Base-by-base conservation (phyloP, 2,113 vertebrate genomes). In the Engystomops pustulosus region DNA sequence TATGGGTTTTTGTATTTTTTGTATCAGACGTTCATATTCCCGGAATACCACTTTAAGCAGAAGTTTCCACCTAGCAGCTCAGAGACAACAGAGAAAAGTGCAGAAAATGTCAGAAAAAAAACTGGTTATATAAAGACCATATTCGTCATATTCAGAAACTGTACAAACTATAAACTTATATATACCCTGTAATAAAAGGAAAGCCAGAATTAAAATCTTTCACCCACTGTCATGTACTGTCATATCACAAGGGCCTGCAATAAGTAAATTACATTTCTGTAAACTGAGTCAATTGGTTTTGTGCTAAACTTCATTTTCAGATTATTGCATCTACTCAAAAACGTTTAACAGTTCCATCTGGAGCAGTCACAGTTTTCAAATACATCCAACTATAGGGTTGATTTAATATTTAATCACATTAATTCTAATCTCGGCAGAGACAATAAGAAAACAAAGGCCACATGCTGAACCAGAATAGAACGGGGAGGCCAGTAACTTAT, bases 401-500 rank as follows among this genome's bases (percentile, higher is more conserved):
- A 88, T 87, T 87, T 81, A 81, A 12, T 81, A 77, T 89, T 89
- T 87, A 88, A 88, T 88, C 79, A 85, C 18, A 83, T 79, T 87
- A 89, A 89, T 88, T 88, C 80, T 85, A 89, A 20, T 51, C 49
- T 89, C 58, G 69, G 36, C 75, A 85, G 86, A 62, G 79, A 86
- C 83, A 87, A 85, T 47, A 87, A 67, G 60, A 72, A 90, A 90
- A 86, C 32, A 75, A 55, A 55, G 80, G 87, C 81, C 86, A 86
- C 87, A 88, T 44, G 71, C 71, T 88, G 47, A 86, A 87, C 81
- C 80, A 58, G 86, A 88, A 88, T 69, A 55, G 41, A 53, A 51
- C 51, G 30, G 79, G 18, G 38, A 86, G 86, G 67, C 83, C 81
- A 88, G 80, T 87, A 85, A 87, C 87, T 86, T 87, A 34, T 89